Base-by-base conservation (phyloP, 2,113 vertebrate genomes). In the Mesembrinibis cayennensis region DNA sequence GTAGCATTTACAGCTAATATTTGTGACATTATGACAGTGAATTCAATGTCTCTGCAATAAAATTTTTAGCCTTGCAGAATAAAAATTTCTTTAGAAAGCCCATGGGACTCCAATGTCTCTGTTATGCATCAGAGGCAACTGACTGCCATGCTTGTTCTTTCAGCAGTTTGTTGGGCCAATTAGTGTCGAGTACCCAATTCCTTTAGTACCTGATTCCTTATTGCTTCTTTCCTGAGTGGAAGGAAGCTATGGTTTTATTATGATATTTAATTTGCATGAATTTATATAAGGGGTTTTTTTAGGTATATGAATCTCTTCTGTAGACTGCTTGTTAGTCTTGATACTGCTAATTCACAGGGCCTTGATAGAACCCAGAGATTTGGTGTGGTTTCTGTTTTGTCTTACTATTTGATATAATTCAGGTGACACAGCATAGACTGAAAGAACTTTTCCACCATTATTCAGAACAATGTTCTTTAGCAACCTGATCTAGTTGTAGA, bases 151-250 rank as follows among this genome's bases (percentile, higher is more conserved):
- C 19, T 61, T 62, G 9, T 30, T n/a, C 25, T 77, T 87, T 65
- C 3, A 7, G 27, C 38, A 70, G 16, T 13, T 78, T 55, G 2
- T 69, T 67, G 44, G 59, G 22, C 13, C 17, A 38, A 59, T 81
- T 55, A 32, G 16, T 34, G 15, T n/a, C 1, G 4, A 56, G 10
- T 17, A 15, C 18, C 10, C 2, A 0, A 16, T 47, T 73, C 13
- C 9, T 82, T 86, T 69, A 50, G 22, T 44, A 40, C 9, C 11
- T 27, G 10, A 62, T 53, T 34, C 27, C 5, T 81, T 38, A 70
- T 73, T 66, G 27, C 7, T 84, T 78, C 42, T 82, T 15, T 45
- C 22, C n/a, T 25, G 16, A 77, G 9, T 18, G 80, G 11, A 84
- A 91, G 6, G 25, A 84, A 82, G 7, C 6, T 73, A 20, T 29